Evolutionary conservation across 2,113 vertebrate species (phyloP), one percentile per base, ranked within the genome.

Genomic region (Acanthochromis polyacanthus): DNA sequence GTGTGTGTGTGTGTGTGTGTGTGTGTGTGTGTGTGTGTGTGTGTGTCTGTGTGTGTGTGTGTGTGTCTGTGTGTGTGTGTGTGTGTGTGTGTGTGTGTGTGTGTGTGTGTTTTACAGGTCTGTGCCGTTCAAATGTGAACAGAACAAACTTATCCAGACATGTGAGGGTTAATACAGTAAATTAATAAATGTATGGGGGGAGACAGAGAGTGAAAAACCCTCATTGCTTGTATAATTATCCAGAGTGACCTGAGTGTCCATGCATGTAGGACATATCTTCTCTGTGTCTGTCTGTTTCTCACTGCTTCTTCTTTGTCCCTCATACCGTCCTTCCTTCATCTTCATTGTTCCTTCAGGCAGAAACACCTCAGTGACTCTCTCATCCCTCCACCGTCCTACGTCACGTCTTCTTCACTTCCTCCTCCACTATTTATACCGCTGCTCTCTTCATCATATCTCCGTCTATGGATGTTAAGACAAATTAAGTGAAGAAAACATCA

Each of bases 201-300:
- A 69, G 71, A 74, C n/a, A 38, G 51, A 56, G 63, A 53, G 69
- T 23, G 50, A 65, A 28, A 69, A 76, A 70, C 23, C 32, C 28
- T 71, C 64, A 83, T 57, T 63, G 61, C 36, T 82, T 17, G 68
- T 46, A 59, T 66, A 88, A 86, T 82, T 81, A 86, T 82, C 75
- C 56, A 28, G 40, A 86, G 25, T 84, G 82, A 87, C 82, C 84
- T 85, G 79, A 65, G 79, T 85, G 79, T 78, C 72, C 88, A 82
- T 89, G 79, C 88, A 83, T 87, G 88, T 85, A 87, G 82, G 82
- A 58, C 84, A 87, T 75, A 55, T 32, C 75, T 61, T 30, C 52
- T 66, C 36, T 10, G 25, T 51, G 40, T 43, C 48, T 16, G 7
- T 19, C n/a, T 40, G 12, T 57, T 15, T 69, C 63, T 62, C 61